Base-by-base conservation (phyloP, 2,113 vertebrate species). In the Ciconia boyciana region DNA sequence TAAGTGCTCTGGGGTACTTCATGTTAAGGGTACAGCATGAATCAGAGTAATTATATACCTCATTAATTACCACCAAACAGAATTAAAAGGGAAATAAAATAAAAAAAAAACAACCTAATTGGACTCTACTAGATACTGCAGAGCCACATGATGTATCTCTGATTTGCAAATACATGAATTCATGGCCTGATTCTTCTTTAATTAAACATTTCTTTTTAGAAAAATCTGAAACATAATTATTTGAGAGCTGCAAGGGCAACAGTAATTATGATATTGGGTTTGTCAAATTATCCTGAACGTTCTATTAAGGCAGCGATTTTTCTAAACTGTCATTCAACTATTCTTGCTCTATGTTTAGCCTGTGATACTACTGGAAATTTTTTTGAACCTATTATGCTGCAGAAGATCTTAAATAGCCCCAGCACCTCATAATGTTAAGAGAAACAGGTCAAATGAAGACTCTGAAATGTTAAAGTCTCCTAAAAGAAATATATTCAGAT, bases 171-270 rank as follows among this genome's bases (percentile, higher is more conserved):
- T 76, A 46, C 43, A 44, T 80, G n/a, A 95, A 80, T 55, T 57
- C 29, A 64, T 75, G 43, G 6, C 52, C 78, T 89, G 39, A 51
- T 81, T 93, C 54, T 89, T 87, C 68, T 79, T 94, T 79, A 94
- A 91, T 87, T 76, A 89, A 84, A 16, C 22, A 64, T 65, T 54
- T 80, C 22, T 74, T 76, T 64, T 89, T 51, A 69, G 65, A 91
- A 93, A 87, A 85, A 70, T n/a, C 25, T 72, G 70, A 72, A 89
- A 72, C 46, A 46, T 68, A 89, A 91, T 93, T 96, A 89, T 76
- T 94, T 89, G 46, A 91, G 66, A 83, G 20, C 70, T 85, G 18
- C 18, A 83, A 91, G 46, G 74, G 57, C 62, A 70, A 65, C n/a
- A 60, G 29, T 88, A 90, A 87, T 93, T 95, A 74, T 51, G 57